These are phyloP conservation scores for Leptopilina clavipes DNA, from an alignment of 1,140 invertebrate species.

Conservation along the genomic window DNA sequence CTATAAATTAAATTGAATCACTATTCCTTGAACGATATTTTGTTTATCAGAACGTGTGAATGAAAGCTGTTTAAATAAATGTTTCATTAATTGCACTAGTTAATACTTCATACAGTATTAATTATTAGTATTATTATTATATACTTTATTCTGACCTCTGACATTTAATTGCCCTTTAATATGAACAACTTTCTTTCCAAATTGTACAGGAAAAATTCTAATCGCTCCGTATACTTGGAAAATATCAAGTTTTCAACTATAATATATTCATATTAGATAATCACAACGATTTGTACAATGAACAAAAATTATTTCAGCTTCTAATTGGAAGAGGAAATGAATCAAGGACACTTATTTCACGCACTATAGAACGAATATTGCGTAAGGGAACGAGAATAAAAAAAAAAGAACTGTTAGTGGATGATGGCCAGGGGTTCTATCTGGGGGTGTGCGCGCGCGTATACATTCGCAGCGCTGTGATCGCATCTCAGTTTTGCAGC, in stretches of 20 bases:
- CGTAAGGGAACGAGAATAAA: too few species aligned
- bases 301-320: not conserved
- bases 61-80: not conserved
- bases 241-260: too few species aligned
- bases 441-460: slow-evolving; percentile 59
- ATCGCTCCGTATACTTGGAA: too few species aligned
- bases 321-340: not conserved
- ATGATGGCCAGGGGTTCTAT: slow-evolving; percentile 51
- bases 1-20: slow-evolving; percentile 5
- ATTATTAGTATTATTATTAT: too few species aligned
- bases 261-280: too few species aligned
- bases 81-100: too few species aligned
- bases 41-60: not conserved
- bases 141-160: too few species aligned
- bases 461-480: slow-evolving; percentile 63
- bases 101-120: too few species aligned
- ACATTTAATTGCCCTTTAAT: too few species aligned
- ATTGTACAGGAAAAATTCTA: too few species aligned
- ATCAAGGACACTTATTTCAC: slow-evolving; percentile 29
- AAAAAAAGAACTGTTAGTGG: slow-evolving; percentile 44
- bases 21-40: not conserved
- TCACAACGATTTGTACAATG: too few species aligned
- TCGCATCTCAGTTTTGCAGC: slow-evolving; percentile 73
- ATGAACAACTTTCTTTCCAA: too few species aligned
- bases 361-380: slow-evolving; percentile 46